Percentiles rank a stretch among this genome's conserved stretches.
Evolutionary conservation across 2,888 invertebrate genomes (phyloP).

Genomic region (Eurois occulta): DNA sequence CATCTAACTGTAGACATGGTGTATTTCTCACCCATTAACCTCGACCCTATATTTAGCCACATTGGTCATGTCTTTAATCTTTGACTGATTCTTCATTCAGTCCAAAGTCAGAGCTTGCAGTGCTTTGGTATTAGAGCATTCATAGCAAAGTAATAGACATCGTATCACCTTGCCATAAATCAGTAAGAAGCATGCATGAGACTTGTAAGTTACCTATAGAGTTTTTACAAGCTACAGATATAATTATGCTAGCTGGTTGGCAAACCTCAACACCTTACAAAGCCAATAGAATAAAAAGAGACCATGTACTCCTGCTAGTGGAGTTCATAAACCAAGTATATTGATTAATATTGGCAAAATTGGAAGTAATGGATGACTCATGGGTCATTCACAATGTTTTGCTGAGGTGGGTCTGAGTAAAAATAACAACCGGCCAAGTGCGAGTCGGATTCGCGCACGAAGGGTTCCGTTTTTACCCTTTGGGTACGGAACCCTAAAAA

Average conservation of each 20-base stretch:
- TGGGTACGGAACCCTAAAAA: no score
- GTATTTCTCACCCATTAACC: constrained; percentile 1
- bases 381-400: neutral
- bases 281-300: neutral
- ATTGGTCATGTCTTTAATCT: neutral
- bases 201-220: neutral
- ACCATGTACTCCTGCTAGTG: neutral
- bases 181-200: no score
- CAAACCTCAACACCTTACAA: neutral
- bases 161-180: neutral
- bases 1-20: neutral
- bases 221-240: neutral
- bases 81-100: neutral
- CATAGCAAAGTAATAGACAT: neutral
- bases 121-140: neutral
- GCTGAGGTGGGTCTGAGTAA: constrained; percentile 2
- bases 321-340: neutral
- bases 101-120: neutral
- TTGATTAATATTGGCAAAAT: neutral
- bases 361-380: neutral
- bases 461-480: no score
- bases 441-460: no score
- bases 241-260: neutral
- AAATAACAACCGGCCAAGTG: no score
- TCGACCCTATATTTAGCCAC: neutral